Base-by-base conservation (phyloP, 1,140 invertebrate genomes). In the Drosophila truncata region DNA sequence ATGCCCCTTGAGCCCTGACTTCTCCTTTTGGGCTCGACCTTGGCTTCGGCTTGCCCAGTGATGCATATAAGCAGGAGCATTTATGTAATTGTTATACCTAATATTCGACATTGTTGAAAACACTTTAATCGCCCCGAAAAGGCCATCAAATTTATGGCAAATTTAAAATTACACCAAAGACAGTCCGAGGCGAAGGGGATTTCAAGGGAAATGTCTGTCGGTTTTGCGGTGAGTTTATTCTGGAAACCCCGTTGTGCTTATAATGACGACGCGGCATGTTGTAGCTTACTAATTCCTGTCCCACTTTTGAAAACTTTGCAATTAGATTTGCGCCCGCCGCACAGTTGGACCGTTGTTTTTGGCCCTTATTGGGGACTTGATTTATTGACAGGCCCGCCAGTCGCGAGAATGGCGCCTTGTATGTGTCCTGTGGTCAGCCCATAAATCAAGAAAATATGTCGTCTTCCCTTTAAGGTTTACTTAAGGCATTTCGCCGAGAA, bases 1-100 rank as follows among this genome's bases (percentile, higher is more conserved):
- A 63, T 57, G 61, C 42, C 65, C 67, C 67, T 70, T 55, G 67
- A 71, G 67, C 33, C 50, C 55, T 72, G 69, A 71, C 69, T 72
- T 71, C 23, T 59, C 33, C 66, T n/a, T 29, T 29, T 47, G 46
- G 13, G 4, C 42, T 16, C 33, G 64, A 50, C 54, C 74, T 67
- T 80, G 79, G 67, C 79, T 71, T 50, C 44, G 61, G 66, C 67
- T 66, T 90, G 73, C 41, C 74, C 65, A 52, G 23, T 60, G 74
- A 77, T 69, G 74, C 74, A 84, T 84, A 90, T 87, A 80, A 82
- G 72, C 76, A 79, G 69, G 42, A 50, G 61, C 72, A 72, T 88
- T 80, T 84, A 88, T 80, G 78, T 87, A 87, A 87, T 88, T 88
- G 84, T 85, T 90, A 90, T 90, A 81, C 74, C 85, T 90, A 90